Conservation (phyloP, 2,888 invertebrate genomes). For the Folsomia manolachei region DNA sequence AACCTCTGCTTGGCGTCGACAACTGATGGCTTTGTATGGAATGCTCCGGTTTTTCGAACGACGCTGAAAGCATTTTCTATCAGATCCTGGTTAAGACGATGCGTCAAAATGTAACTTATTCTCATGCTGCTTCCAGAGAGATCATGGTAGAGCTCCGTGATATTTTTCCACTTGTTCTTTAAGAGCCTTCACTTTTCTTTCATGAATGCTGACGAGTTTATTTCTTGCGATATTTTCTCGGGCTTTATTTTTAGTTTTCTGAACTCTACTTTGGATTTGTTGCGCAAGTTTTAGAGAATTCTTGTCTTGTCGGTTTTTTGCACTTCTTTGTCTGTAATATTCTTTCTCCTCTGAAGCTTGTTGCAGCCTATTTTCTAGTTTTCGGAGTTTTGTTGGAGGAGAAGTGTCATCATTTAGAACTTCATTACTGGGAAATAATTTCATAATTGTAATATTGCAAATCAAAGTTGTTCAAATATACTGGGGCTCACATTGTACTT, state of each 20-base stretch:
- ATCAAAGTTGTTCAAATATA: no score
- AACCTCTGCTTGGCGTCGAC: neutral
- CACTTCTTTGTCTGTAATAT: neutral
- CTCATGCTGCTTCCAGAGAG: neutral
- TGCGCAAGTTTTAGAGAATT: neutral
- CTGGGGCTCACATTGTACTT: no score
- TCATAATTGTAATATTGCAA: no score
- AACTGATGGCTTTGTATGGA: neutral
- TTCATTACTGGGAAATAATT: no score
- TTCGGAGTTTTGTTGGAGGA: neutral
- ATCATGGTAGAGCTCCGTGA: neutral
- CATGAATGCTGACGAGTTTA: neutral
- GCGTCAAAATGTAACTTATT: conserved; percentile 1
- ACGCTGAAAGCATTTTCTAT: conserved; percentile 7
- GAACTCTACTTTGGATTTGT: neutral
- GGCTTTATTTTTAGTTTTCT: neutral
- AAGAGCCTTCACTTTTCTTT: neutral
- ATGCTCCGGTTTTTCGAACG: neutral
- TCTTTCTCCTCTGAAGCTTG: neutral
- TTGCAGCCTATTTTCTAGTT: neutral
- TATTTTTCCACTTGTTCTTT: neutral
- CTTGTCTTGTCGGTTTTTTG: neutral
- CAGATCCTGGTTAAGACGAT: neutral
- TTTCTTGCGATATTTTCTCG: neutral
- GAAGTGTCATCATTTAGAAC: neutral